Percentiles rank a stretch among this genome's conserved stretches.
These are phyloP conservation scores for Scomber colias DNA, from an alignment of 2,113 vertebrate genomes.

Conservation along the genomic window DNA sequence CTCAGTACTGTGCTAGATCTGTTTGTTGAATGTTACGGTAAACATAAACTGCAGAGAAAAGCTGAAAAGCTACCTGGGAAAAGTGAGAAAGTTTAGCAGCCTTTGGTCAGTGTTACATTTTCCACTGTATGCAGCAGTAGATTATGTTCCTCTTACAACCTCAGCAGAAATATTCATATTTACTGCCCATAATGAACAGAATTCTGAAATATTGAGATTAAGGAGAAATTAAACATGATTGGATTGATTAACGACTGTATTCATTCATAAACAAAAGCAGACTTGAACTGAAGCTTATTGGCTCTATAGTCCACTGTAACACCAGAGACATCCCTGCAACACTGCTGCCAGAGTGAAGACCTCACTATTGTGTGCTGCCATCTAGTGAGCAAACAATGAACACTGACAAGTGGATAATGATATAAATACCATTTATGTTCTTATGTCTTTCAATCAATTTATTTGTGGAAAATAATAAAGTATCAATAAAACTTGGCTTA, in stretches of 20 bases:
- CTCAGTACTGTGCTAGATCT: conserved; percentile 46
- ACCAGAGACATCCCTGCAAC: neutral
- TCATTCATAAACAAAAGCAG: conserved; percentile 5
- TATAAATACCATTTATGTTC: neutral
- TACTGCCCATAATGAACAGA: conserved; percentile 27
- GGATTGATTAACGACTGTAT: neutral
- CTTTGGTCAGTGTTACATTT: conserved; percentile 45
- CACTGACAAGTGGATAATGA: neutral
- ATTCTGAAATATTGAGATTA: conserved; percentile 17
- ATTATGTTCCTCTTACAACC: conserved; percentile 15
- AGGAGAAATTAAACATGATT: conserved; percentile 6
- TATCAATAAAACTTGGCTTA: neutral
- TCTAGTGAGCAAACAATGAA: conserved; percentile 65
- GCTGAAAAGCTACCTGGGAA: conserved; percentile 27
- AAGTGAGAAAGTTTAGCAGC: conserved; percentile 53
- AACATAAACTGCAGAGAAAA: conserved; percentile 22
- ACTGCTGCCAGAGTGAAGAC: neutral
- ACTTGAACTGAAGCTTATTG: neutral
- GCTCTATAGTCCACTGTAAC: neutral
- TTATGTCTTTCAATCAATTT: neutral
- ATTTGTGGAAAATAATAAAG: neutral
- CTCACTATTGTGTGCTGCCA: conserved; percentile 68
- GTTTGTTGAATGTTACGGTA: conserved; percentile 16
- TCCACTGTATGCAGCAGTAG: conserved; percentile 32
- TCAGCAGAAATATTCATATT: conserved; percentile 46